Percentiles rank a stretch among this genome's conserved stretches.
Evolutionary conservation across 2,888 invertebrate genomes (phyloP).

Genomic region (Anaspis maculata): DNA sequence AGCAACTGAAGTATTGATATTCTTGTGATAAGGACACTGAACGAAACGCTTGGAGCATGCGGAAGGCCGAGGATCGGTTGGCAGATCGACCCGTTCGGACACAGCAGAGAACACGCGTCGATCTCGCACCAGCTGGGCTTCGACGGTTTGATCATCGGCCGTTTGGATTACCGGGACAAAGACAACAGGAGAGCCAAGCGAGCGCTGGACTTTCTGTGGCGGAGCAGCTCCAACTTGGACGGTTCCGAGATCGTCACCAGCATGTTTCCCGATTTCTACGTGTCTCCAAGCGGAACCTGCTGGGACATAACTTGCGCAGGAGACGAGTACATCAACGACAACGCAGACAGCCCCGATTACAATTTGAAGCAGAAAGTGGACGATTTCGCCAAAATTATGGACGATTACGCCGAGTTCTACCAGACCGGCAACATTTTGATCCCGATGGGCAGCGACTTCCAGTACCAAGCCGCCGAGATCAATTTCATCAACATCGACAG

Average conservation of each 20-base stretch:
- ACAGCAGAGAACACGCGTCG: conserved; percentile 78
- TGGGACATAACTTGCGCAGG: conserved; percentile 63
- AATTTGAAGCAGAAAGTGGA: conserved; percentile 55
- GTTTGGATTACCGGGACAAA: conserved; percentile 84
- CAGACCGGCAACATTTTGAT: conserved; percentile 69
- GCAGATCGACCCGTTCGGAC: conserved; percentile 84
- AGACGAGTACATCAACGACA: conserved; percentile 53
- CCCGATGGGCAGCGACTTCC: conserved; percentile 91
- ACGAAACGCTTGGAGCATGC: conserved; percentile 61
- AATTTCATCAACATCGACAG: conserved; percentile 86
- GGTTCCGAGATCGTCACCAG: conserved; percentile 8
- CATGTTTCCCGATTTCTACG: conserved; percentile 11
- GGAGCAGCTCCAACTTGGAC: conserved; percentile 51
- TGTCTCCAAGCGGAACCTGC: conserved; percentile 46
- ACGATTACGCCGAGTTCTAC: conserved; percentile 48
- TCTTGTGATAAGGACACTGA: conserved; percentile 57
- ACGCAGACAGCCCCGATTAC: no score
- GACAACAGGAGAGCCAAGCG: conserved; percentile 47
- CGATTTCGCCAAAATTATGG: conserved; percentile 48
- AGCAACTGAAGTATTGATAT: no score
- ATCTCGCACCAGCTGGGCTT: conserved; percentile 77
- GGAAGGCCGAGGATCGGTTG: conserved; percentile 67
- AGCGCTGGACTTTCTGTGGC: conserved; percentile 80
- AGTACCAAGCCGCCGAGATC: conserved; percentile 65
- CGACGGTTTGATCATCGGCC: conserved; percentile 78